Base-by-base conservation (phyloP, 2,113 vertebrate species). In the Lonchura striata region DNA sequence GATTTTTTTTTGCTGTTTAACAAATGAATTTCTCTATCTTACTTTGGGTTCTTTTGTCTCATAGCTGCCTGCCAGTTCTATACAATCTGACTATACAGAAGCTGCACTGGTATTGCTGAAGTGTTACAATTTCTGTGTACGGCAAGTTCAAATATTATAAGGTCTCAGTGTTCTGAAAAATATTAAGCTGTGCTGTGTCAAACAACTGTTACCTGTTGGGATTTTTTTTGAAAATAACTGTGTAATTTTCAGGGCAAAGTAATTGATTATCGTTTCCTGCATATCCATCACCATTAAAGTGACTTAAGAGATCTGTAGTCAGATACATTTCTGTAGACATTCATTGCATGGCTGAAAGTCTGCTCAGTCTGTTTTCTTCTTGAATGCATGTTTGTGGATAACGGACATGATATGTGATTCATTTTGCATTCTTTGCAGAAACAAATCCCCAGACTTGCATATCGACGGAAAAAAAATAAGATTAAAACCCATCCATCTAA, bases 281-380 rank as follows among this genome's bases (percentile, higher is more conserved):
- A 79, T 95, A 97, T 97, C 95, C 86, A 92, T 97, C 95, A 97
- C 95, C 95, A 88, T 96, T 96, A 97, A 92, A 96, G 86, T 94
- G 93, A 96, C 95, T 96, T 88, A 86, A 84, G 90, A 97, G 94
- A 90, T 82, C 88, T 86, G 85, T 76, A 96, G 79, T 90, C 3
- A 0, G 90, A 52, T 90, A 68, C 13, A 4, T 94, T 96, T 93
- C 92, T 95, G 86, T 92, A 92, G 94, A 95, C 80, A 72, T 84
- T 95, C 90, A 72, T 65, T 88, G 95, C 61, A 14, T 75, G 88
- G 79, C 69, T 97, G 79, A 86, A 88, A 96, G 76, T 96, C 94
- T 94, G 80, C 90, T 96, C 72, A 42, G 82, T 78, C 82, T 90
- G 82, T 90, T 93, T 90, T 92, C 88, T 86, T 90, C 77, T 66